Evolutionary conservation across 2,113 vertebrate genomes (phyloP).

Genomic region (Lonchura striata): DNA sequence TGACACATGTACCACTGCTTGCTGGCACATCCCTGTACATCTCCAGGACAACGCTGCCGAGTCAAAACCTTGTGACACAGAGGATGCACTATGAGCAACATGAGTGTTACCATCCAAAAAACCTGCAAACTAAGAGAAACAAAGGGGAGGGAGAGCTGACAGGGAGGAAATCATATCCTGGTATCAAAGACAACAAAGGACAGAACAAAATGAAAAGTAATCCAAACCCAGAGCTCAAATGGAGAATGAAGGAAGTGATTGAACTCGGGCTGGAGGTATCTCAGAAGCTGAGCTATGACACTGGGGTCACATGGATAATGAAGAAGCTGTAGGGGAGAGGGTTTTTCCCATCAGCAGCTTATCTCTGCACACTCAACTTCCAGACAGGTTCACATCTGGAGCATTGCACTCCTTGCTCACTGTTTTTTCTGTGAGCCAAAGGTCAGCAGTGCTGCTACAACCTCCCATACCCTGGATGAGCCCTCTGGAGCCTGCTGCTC

Average conservation of each 20-base stretch:
- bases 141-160: not conserved
- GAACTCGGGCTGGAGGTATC: not conserved
- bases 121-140: not conserved
- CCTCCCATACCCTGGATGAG: not conserved
- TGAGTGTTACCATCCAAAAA: not conserved
- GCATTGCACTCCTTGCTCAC: not conserved
- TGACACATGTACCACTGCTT: not conserved
- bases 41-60: not conserved
- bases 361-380: not conserved
- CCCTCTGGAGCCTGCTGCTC: not conserved
- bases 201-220: not conserved
- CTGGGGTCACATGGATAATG: not conserved
- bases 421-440: not conserved
- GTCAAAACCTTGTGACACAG: not conserved
- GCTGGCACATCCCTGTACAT: not conserved
- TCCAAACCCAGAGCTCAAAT: not conserved
- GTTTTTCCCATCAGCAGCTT: not conserved
- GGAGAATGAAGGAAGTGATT: not conserved
- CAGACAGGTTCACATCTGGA: not conserved
- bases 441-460: not conserved
- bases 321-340: not conserved
- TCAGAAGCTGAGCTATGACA: not conserved
- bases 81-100: not conserved
- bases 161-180: not conserved
- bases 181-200: not conserved